Base-by-base conservation (phyloP, 2,113 vertebrate genomes). In the Nothocercus julius region DNA sequence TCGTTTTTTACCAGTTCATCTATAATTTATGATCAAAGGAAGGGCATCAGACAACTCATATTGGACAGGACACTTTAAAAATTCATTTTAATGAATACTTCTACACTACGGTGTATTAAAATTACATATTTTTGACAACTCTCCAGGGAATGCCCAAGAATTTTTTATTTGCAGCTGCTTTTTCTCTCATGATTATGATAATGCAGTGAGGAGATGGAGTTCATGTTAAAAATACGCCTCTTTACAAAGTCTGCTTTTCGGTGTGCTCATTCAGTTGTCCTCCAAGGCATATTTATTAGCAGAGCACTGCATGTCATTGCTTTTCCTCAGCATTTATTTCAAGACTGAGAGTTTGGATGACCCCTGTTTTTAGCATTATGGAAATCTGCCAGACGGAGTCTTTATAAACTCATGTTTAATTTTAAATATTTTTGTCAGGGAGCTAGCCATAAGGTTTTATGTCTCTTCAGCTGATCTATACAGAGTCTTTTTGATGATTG, bases 11-110 rank as follows among this genome's bases (percentile, higher is more conserved):
- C 68, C 2, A 8, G 86, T 84, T 94, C 90, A 97, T 96, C 87
- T 85, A 96, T 97, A 96, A 97, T 96, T 97, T 92, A 97, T 92
- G 89, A 90, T 59, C 92, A 93, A 93, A 94, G n/a, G 86, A 95
- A 95, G 95, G 92, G 87, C 92, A 95, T 82, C 90, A 96, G 90
- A 89, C 94, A 97, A 82, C 80, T 87, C 91, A 90, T 96, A 96
- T 73, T 83, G 92, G 94, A 87, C 86, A 89, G 53, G 67, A 91
- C 90, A 90, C 81, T 96, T 96, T 83, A 97, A 97, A 97, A 96
- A 96, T 92, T 97, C 90, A 97, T 97, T 97, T 92, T 92, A 96
- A 95, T 90, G 89, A 97, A 95, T 82, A 87, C 82, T 94, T 94
- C 85, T 77, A 91, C 72, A 87, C 78, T 40, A 24, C 4, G 4